Conservation (phyloP, 1,140 invertebrate species). For the Bombus picipes region DNA sequence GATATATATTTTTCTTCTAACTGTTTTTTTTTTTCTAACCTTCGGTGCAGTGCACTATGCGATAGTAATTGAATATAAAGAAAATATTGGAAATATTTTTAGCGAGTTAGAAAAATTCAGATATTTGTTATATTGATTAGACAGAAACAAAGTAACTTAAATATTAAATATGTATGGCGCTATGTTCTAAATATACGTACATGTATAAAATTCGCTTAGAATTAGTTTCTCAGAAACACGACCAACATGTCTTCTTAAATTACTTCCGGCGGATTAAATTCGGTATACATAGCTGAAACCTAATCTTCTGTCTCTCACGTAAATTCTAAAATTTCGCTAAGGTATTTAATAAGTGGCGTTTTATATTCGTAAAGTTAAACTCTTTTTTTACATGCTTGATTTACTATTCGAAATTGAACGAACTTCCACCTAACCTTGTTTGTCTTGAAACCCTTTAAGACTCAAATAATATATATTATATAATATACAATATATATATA, state of each 20-base stretch:
- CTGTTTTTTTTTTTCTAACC: no score
- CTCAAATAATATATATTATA: no score
- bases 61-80: no score
- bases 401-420: background rate
- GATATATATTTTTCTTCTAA: no score
- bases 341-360: slow-evolving; percentile 8
- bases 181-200: background rate
- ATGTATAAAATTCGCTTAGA: background rate
- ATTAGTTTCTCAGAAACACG: background rate
- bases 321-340: slow-evolving; percentile 50
- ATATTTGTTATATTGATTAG: background rate
- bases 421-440: background rate
- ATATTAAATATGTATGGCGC: no score
- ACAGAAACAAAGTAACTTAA: background rate
- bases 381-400: background rate
- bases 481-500: no score
- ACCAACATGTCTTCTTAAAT: slow-evolving; percentile 27
- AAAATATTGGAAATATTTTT: no score
- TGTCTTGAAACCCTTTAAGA: background rate
- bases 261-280: slow-evolving; percentile 29
- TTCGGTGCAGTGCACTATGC: no score
- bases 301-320: slow-evolving; percentile 17
- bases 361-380: slow-evolving; percentile 22
- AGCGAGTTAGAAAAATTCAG: no score
- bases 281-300: slow-evolving; percentile 29